Conservation (phyloP, 2,888 invertebrate genomes). For the Cephus nigrinus region DNA sequence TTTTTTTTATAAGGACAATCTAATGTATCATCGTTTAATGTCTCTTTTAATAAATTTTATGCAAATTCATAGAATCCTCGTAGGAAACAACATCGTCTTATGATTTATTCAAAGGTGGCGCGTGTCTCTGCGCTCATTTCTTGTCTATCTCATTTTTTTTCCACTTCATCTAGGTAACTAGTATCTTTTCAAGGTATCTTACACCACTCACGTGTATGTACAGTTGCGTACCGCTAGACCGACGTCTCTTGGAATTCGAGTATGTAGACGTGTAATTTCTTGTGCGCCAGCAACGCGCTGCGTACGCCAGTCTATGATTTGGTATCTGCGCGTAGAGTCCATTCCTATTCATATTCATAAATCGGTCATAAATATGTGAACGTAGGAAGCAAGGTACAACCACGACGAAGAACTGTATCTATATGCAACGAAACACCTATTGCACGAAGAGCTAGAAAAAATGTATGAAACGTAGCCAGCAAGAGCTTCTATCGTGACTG, state of each 20-base stretch:
- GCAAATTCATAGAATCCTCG: background rate
- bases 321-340: background rate
- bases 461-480: background rate
- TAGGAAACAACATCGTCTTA: background rate
- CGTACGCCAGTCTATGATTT: background rate
- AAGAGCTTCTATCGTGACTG: conserved; percentile 24
- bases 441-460: background rate
- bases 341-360: conserved; percentile 25
- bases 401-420: background rate
- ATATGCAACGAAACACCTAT: background rate
- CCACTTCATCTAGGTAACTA: background rate
- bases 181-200: background rate
- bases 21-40: background rate
- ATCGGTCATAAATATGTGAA: conserved; percentile 17
- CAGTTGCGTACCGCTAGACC: background rate
- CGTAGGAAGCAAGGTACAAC: conserved; percentile 20
- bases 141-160: background rate
- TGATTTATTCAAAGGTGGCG: background rate
- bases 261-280: background rate
- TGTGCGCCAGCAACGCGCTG: background rate
- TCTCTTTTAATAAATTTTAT: background rate
- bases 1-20: background rate
- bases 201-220: background rate
- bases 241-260: background rate
- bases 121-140: background rate